A percentile compares a stretch with the other conserved stretches of the same genome.
Evolutionary conservation across 2,797 vertebrate genomes (phyloP).

Genomic region (Myotis vivesi): DNA sequence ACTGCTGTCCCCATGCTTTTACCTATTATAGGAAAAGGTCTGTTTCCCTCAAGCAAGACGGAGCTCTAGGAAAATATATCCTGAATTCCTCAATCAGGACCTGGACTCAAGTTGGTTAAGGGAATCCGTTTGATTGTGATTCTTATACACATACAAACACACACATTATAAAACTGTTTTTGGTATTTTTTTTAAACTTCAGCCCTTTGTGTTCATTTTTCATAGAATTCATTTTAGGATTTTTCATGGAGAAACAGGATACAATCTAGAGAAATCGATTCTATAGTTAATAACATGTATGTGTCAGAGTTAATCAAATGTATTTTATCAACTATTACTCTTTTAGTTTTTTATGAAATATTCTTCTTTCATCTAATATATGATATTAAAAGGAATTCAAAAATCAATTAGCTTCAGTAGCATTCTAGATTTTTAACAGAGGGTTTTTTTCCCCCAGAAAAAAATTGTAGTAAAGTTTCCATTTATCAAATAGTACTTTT

Average conservation of each 20-base stretch:
- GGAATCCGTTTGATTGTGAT: not conserved
- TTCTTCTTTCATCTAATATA: not conserved
- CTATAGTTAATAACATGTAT: not conserved
- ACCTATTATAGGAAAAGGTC: not conserved
- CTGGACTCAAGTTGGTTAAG: not conserved
- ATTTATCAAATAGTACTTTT: not conserved
- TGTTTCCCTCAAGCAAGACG: not conserved
- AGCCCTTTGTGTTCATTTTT: not conserved
- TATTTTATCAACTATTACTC: not conserved
- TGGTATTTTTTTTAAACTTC: not conserved
- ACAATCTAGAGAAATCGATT: not conserved
- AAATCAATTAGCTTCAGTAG: not conserved
- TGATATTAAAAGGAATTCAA: not conserved
- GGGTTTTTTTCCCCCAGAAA: not conserved
- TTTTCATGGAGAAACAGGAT: not conserved
- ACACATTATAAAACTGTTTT: not conserved
- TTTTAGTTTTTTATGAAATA: conserved; percentile 24
- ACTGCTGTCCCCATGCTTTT: not conserved
- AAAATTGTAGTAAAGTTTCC: not conserved
- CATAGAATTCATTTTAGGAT: not conserved
- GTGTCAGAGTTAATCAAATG: not conserved
- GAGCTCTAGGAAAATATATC: not conserved
- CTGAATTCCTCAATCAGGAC: conserved; percentile 7
- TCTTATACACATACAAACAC: not conserved
- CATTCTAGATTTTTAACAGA: not conserved